Percentiles rank a stretch among this genome's conserved stretches.
phyloP scores from a whole-genome alignment of 2,113 vertebrate genomes.

The Rhinichthys klamathensis region DNA sequence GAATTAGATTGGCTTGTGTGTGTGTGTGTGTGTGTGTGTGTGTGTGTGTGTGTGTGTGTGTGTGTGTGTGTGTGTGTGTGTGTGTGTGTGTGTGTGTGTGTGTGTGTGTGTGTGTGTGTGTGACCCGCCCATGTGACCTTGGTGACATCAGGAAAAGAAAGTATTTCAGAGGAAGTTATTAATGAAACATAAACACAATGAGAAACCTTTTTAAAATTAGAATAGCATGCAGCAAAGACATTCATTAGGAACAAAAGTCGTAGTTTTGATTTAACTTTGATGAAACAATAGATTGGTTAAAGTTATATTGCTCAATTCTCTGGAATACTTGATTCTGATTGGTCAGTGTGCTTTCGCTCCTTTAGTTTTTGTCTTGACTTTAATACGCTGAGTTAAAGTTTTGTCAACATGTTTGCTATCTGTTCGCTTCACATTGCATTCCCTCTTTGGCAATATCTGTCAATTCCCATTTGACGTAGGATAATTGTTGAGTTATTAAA shows the following conservation, averaged over 20 bases:
- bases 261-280: neutral
- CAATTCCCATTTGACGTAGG: conserved; percentile 64
- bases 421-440: neutral
- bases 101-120: too few relatives aligned
- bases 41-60: too few relatives aligned
- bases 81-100: too few relatives aligned
- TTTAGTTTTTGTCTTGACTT: neutral
- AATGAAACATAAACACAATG: neutral
- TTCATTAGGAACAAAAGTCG: neutral
- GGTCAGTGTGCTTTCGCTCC: neutral
- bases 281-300: neutral
- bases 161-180: neutral
- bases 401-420: neutral
- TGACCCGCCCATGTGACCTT: neutral
- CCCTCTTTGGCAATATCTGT: conserved; percentile 57
- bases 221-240: neutral
- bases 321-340: neutral
- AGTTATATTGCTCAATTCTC: neutral
- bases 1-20: neutral
- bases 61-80: too few relatives aligned
- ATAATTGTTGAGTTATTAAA: conserved; percentile 74
- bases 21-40: too few relatives aligned
- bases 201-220: neutral
- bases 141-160: neutral
- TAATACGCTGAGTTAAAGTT: neutral